These are phyloP conservation scores for Raja brachyura DNA, from an alignment of 2,113 vertebrate species.

Conservation along the genomic window DNA sequence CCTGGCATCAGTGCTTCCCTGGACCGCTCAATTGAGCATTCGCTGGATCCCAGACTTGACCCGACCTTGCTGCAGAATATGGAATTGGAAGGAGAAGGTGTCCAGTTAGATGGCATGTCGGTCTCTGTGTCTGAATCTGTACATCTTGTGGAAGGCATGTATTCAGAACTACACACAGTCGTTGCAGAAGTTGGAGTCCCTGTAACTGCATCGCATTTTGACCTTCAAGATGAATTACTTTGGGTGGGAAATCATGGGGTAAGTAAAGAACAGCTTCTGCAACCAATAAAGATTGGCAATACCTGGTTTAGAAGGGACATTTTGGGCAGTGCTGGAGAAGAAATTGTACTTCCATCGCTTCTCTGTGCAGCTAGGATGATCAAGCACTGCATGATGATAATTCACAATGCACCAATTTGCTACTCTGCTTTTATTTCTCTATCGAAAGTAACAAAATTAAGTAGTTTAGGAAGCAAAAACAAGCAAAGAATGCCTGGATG, in stretches of 20 bases:
- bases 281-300: background rate
- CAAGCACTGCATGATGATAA: background rate
- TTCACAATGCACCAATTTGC: background rate
- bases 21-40: slow-evolving; percentile 66
- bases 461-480: too few relatives aligned
- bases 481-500: background rate
- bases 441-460: background rate
- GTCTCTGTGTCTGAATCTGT: slow-evolving; percentile 64
- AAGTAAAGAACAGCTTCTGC: slow-evolving; percentile 44
- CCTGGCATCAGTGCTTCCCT: slow-evolving; percentile 59
- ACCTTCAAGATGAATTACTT: slow-evolving; percentile 89
- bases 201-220: slow-evolving; percentile 81
- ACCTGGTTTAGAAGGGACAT: background rate
- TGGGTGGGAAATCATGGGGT: slow-evolving; percentile 97
- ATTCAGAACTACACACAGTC: slow-evolving; percentile 87
- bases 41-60: slow-evolving; percentile 77
- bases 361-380: background rate
- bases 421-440: background rate
- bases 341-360: background rate
- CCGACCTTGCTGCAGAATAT: slow-evolving; percentile 75
- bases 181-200: slow-evolving; percentile 89
- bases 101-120: slow-evolving; percentile 61
- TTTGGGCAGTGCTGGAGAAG: background rate
- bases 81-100: slow-evolving; percentile 76
- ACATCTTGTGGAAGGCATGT: slow-evolving; percentile 91